Percentiles rank a stretch among this genome's conserved stretches.
Evolutionary conservation across 2,888 invertebrate species (phyloP).

Genomic region (Rapana venosa): DNA sequence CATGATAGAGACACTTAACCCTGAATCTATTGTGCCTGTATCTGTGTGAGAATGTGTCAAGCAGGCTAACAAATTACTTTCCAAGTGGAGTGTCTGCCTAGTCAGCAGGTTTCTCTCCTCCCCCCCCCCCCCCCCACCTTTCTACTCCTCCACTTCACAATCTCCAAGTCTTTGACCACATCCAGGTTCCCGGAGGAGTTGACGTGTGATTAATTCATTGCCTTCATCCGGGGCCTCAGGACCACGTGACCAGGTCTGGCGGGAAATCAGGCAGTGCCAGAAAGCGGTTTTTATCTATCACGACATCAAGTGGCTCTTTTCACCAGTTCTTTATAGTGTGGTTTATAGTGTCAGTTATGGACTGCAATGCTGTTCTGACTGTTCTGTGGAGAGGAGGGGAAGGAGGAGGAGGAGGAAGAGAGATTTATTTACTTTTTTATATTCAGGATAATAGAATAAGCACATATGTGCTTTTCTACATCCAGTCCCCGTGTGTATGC

Average conservation of each 20-base stretch:
- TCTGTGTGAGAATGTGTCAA: too few relatives aligned
- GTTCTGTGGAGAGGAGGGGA: too few relatives aligned
- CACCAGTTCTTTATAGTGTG: too few relatives aligned
- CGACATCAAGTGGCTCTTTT: neutral
- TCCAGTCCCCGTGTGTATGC: too few relatives aligned
- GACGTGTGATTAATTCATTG: constrained; percentile 29
- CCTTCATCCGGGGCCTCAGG: neutral
- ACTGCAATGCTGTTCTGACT: too few relatives aligned
- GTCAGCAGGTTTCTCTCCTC: neutral
- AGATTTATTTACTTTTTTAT: too few relatives aligned
- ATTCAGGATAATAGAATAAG: too few relatives aligned
- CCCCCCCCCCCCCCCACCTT: too few relatives aligned
- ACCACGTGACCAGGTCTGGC: constrained; percentile 22
- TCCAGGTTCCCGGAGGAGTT: neutral
- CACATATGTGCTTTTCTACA: too few relatives aligned
- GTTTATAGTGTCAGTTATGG: too few relatives aligned
- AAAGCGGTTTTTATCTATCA: constrained; percentile 13
- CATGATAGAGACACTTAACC: neutral
- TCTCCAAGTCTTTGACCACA: neutral
- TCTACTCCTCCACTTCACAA: neutral
- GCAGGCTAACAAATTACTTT: neutral
- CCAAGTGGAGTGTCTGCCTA: neutral
- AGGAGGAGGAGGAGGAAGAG: too few relatives aligned
- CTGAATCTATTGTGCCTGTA: too few relatives aligned
- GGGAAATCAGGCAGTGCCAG: constrained; percentile 6